These are phyloP conservation scores for Enteromius anoplus DNA, from an alignment of 2,797 vertebrate species.

Conservation along the genomic window DNA sequence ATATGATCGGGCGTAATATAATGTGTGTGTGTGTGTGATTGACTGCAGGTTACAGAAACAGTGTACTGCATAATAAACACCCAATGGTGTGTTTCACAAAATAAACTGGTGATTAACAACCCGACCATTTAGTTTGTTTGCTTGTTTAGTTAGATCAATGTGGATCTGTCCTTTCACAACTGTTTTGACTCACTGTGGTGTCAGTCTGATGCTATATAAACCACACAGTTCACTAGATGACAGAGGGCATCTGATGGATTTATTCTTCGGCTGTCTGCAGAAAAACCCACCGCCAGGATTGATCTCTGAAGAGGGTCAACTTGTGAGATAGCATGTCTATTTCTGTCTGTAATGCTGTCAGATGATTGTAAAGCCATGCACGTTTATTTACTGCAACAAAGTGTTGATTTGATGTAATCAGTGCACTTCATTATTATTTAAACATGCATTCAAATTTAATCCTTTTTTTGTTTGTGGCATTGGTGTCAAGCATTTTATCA, in stretches of 20 bases:
- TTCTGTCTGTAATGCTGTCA: background rate
- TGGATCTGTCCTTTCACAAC: background rate
- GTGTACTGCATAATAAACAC: too few species aligned
- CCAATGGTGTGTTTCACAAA: too few species aligned
- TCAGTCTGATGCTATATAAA: constrained; percentile 10
- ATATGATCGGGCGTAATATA: too few species aligned
- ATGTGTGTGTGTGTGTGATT: too few species aligned
- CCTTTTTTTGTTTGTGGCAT: background rate
- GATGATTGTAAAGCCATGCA: background rate
- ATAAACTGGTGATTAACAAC: background rate
- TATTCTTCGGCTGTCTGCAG: background rate
- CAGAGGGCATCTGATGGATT: background rate
- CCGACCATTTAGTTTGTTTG: background rate
- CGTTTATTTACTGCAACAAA: background rate
- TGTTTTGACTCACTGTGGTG: background rate
- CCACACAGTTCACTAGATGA: constrained; percentile 8
- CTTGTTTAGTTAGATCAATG: background rate
- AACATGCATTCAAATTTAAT: background rate
- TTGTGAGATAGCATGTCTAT: background rate
- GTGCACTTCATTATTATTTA: background rate
- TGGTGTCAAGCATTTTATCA: background rate
- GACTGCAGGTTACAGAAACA: too few species aligned
- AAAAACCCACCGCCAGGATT: background rate
- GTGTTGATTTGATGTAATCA: background rate
- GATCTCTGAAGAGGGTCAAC: background rate